Percentiles rank a stretch among this genome's conserved stretches.
Evolutionary conservation across 2,797 vertebrate genomes (phyloP).

Genomic region (Helicolenus hilgendorfi): DNA sequence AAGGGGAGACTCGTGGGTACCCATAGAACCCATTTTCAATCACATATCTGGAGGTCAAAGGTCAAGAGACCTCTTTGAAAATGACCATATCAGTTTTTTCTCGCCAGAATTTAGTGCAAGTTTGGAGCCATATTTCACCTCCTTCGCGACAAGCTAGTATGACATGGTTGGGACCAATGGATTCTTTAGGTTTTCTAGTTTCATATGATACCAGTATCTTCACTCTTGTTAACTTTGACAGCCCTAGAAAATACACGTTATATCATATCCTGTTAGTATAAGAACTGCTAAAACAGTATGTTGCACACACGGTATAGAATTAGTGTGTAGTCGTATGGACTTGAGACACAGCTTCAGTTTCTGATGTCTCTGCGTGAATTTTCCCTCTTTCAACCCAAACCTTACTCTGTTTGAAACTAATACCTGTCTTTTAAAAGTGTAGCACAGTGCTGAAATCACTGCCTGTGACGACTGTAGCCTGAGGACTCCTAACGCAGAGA

Average conservation of each 20-base stretch:
- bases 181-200: neutral
- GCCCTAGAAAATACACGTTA: neutral
- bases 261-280: neutral
- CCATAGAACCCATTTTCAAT: no score
- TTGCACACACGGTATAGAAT: neutral
- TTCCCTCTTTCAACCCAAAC: neutral
- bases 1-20: no score
- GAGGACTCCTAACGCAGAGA: neutral
- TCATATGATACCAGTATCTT: neutral
- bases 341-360: neutral
- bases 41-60: no score
- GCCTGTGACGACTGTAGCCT: neutral
- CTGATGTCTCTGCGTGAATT: neutral
- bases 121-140: neutral
- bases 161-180: neutral
- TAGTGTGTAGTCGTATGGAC: neutral
- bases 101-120: no score
- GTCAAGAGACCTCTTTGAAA: no score
- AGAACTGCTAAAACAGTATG: neutral
- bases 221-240: neutral
- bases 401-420: neutral
- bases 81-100: no score
- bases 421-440: neutral
- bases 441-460: neutral
- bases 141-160: neutral